These are phyloP conservation scores for Ophion slaviceki DNA, from an alignment of 2,888 invertebrate species.

Conservation along the genomic window DNA sequence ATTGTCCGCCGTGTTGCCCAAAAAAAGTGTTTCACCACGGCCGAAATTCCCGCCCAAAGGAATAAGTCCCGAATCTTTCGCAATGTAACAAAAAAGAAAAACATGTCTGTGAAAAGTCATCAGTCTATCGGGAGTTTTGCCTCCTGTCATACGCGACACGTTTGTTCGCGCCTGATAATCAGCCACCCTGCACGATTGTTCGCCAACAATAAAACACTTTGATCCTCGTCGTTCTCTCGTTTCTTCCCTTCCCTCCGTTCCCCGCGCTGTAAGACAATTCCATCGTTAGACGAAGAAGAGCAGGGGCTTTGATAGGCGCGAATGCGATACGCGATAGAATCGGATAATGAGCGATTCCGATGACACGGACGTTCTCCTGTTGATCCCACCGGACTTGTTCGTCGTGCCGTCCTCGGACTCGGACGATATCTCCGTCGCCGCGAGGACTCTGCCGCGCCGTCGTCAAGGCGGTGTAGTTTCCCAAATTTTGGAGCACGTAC, in stretches of 20 bases:
- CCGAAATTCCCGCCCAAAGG: background rate
- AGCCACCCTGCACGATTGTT: slow-evolving; percentile 10
- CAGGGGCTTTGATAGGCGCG: background rate
- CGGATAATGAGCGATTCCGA: slow-evolving; percentile 89
- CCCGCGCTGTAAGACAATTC: background rate
- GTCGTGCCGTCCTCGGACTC: slow-evolving; percentile 86
- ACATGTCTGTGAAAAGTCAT: background rate
- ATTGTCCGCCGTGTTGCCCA: background rate
- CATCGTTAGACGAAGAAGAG: background rate
- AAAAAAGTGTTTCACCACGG: slow-evolving; percentile 2
- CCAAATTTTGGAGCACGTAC: slow-evolving; percentile 87
- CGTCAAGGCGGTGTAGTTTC: slow-evolving; percentile 85
- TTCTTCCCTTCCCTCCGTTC: background rate
- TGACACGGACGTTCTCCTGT: slow-evolving; percentile 92
- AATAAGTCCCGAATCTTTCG: background rate
- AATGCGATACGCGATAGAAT: slow-evolving; percentile 24
- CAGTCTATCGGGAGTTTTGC: background rate
- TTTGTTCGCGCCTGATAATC: slow-evolving; percentile 22
- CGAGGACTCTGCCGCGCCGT: slow-evolving; percentile 84
- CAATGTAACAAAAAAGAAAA: slow-evolving; percentile 27
- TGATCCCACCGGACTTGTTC: slow-evolving; percentile 92
- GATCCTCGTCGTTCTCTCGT: background rate
- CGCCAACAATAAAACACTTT: slow-evolving; percentile 17
- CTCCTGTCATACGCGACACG: background rate
- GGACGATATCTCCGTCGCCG: slow-evolving; percentile 83